These are phyloP conservation scores for Pocota personata DNA, from an alignment of 2,888 invertebrate species.

Conservation along the genomic window DNA sequence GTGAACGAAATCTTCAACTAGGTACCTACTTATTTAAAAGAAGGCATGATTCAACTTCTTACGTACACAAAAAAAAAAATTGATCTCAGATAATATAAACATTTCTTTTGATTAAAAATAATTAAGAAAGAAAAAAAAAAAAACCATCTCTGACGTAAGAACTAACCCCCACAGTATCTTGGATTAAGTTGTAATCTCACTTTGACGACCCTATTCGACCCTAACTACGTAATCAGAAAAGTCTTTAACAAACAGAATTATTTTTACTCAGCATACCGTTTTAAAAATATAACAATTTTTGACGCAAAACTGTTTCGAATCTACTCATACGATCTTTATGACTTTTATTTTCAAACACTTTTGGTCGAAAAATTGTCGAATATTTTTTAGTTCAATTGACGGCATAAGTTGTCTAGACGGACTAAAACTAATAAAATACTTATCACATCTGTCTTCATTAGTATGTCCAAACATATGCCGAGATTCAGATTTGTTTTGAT, in stretches of 20 bases:
- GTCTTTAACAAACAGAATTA: background rate
- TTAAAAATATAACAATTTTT: background rate
- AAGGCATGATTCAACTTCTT: constrained; percentile 37
- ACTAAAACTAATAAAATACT: constrained; percentile 13
- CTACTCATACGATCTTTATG: constrained; percentile 7
- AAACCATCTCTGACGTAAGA: constrained; percentile 50
- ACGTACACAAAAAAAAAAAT: constrained; percentile 15
- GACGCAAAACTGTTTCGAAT: constrained; percentile 25
- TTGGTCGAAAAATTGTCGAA: background rate
- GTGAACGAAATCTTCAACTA: background rate
- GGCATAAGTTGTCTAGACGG: constrained; percentile 16
- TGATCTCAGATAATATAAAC: constrained; percentile 11
- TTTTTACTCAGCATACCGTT: constrained; percentile 1
- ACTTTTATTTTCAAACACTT: background rate
- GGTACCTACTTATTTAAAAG: constrained; percentile 19
- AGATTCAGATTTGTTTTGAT: constrained; percentile 55
- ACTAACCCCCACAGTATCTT: constrained; percentile 35
- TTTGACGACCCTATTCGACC: constrained; percentile 39
- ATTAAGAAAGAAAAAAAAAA: background rate
- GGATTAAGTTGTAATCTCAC: constrained; percentile 28
- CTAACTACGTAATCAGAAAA: constrained; percentile 41
- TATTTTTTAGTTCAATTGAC: background rate
- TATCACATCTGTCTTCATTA: constrained; percentile 33
- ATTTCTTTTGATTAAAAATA: constrained; percentile 4
- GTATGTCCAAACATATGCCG: constrained; percentile 14